Base-by-base conservation (phyloP, 2,888 invertebrate genomes). In the Caenorhabditis becei region DNA sequence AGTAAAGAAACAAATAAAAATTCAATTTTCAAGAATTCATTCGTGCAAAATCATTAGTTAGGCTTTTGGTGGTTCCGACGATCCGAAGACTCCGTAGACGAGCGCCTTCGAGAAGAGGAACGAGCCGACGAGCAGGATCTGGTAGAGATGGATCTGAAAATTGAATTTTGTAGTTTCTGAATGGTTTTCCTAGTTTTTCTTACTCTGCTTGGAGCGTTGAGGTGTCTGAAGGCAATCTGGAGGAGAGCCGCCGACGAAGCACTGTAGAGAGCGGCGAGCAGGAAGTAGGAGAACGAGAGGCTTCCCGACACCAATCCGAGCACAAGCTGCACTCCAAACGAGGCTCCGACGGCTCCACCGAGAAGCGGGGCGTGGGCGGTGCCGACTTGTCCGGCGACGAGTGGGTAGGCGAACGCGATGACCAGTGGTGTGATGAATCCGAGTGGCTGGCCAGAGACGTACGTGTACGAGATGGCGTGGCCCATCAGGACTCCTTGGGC, bases 401-500 rank as follows among this genome's bases (percentile, higher is more conserved):
- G 54, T 18, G 83, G 82, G 59, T 75, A 83, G 28, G 82, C 84
- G 28, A 83, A 72, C 4, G 83, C 82, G 23, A 82, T 74, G 18
- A 78, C 80, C 53, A 84, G 54, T 47, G 86, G 86, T 16, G 84
- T 81, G 53, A 88, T 32, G 77, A 83, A 82, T 37, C 83, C 79
- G 49, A 86, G 65, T n/a, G 88, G 88, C 49, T 83, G 83, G 16
- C 74, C 79, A 10, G 83, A 74, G 65, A 87, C 59, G 70, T 86
- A 85, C 37, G 83, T 74, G 66, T 85, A 62, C 41, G 84, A 66
- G 54, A 84, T 58, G 18, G 85, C 75, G 74, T 82, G 84, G 47
- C 88, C 88, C 66, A 82, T 56, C 18, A 88, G 84, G n/a, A 83
- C 14, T 61, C 88, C 88, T 66, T 84, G 80, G 8, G 51, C 80